Conservation (phyloP, 2,888 invertebrate genomes). For the Drosophila tanythrix region DNA sequence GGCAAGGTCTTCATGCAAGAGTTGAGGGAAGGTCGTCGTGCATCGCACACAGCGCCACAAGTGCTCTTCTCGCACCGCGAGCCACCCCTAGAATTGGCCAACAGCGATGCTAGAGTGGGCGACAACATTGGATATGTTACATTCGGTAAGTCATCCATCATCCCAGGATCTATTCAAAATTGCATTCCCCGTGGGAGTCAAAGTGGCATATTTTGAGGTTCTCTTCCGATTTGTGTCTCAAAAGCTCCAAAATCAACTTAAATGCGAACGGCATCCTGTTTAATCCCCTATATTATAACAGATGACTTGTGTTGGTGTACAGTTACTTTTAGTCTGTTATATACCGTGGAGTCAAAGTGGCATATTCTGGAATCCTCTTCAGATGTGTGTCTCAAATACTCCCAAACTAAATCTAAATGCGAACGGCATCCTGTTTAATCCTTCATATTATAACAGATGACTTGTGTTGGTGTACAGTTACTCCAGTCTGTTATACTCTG, state of each 20-base stretch:
- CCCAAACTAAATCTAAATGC: slow-evolving; percentile 37
- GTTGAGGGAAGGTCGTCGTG: slow-evolving; percentile 98
- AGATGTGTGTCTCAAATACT: slow-evolving; percentile 55
- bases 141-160: slow-evolving; percentile 90
- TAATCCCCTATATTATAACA: slow-evolving; percentile 33
- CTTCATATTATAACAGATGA: slow-evolving; percentile 58
- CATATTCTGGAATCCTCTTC: slow-evolving; percentile 16
- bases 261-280: slow-evolving; percentile 47
- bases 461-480: slow-evolving; percentile 49
- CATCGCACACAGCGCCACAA: slow-evolving; percentile 96
- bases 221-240: slow-evolving; percentile 43
- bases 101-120: slow-evolving; percentile 96
- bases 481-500: background rate
- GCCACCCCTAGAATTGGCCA: slow-evolving; percentile 97
- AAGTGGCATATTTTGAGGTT: slow-evolving; percentile 47
- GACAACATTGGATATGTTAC: slow-evolving; percentile 99
- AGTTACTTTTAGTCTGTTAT: background rate
- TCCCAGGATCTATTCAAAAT: background rate
- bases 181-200: slow-evolving; percentile 26
- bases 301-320: slow-evolving; percentile 52
- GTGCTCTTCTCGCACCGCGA: slow-evolving; percentile 97
- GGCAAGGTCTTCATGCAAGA: slow-evolving; percentile 99
- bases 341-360: slow-evolving; percentile 47
- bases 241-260: slow-evolving; percentile 44
- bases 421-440: slow-evolving; percentile 64